These are phyloP conservation scores for Trichogramma evanescens DNA, from an alignment of 2,888 invertebrate genomes.

Conservation along the genomic window DNA sequence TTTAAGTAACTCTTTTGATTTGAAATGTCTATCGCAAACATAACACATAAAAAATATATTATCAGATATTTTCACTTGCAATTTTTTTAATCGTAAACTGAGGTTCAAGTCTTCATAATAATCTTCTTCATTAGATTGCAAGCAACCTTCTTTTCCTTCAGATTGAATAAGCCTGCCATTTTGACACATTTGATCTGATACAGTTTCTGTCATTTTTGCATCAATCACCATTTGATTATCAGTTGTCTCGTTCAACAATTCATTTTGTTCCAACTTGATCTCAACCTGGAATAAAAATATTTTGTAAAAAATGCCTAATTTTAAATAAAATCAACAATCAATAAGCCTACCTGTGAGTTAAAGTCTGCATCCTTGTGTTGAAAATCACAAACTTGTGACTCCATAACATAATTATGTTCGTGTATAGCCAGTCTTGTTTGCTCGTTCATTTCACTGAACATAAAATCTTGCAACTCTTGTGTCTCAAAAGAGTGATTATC, in stretches of 20 bases:
- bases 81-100: conserved; percentile 38
- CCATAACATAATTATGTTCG: conserved; percentile 21
- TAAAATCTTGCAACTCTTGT: conserved; percentile 14
- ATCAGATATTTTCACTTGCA: conserved; percentile 33
- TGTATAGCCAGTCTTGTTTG: conserved; percentile 17
- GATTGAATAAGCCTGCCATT: neutral
- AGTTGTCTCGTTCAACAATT: no score
- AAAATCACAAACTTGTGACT: conserved; percentile 7
- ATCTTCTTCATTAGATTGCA: conserved; percentile 38
- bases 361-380: neutral
- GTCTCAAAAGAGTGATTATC: conserved; percentile 12
- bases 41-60: conserved; percentile 41
- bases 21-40: conserved; percentile 41
- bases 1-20: conserved; percentile 40
- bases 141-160: conserved; percentile 12
- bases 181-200: neutral
- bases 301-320: no score
- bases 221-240: no score
- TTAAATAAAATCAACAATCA: neutral
- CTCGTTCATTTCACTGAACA: conserved; percentile 11
- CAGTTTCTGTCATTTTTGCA: neutral
- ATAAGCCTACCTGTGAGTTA: conserved; percentile 17
- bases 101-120: conserved; percentile 44
- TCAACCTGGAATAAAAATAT: neutral
- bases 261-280: neutral